Evolutionary conservation across 2,888 invertebrate species (phyloP), one percentile per base, ranked within the genome.

Genomic region (Xanthorhoe spadicearia): DNA sequence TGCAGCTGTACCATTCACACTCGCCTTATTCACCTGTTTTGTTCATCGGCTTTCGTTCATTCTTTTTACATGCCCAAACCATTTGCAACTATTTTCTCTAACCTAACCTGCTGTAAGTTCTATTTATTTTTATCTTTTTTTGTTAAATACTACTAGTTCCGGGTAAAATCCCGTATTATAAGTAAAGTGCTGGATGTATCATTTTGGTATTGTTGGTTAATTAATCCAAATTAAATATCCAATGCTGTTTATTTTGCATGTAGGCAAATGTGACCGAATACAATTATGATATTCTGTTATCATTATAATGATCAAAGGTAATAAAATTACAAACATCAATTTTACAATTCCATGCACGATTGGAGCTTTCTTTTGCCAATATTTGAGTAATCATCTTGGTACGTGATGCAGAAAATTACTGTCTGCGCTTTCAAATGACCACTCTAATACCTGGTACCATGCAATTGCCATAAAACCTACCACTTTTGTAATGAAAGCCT

Each of bases 391-490:
- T 74, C 57, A 69, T 65, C n/a, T 53, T 9, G 56, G 35, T 17
- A 60, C 60, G 66, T 72, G 72, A 61, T 67, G 71, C 73, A 71
- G 66, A 68, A 73, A 71, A 71, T 73, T 64, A 61, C 38, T 13
- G 63, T 66, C 51, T 67, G 57, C 53, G 61, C 68, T 74, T 71
- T 71, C 69, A 54, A 69, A 68, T 70, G 58, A 38, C 58, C 17
- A 61, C 38, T 50, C 63, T 64, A 64, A 66, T 66, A 61, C 54
- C 61, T 69, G 60, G 49, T 51, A 57, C 50, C 52, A n/a, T 49
- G 55, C 53, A 51, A 50, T 63, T 13, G 53, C 53, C 17, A 61
- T 53, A 17, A 59, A 55, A 60, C 54, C 54, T 49, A 54, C 49
- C 48, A 53, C 43, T 54, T 55, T 50, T 32, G 32, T 32, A 58